Evolutionary conservation across 2,888 invertebrate species (phyloP).

Genomic region (Drosophila anomalipes): DNA sequence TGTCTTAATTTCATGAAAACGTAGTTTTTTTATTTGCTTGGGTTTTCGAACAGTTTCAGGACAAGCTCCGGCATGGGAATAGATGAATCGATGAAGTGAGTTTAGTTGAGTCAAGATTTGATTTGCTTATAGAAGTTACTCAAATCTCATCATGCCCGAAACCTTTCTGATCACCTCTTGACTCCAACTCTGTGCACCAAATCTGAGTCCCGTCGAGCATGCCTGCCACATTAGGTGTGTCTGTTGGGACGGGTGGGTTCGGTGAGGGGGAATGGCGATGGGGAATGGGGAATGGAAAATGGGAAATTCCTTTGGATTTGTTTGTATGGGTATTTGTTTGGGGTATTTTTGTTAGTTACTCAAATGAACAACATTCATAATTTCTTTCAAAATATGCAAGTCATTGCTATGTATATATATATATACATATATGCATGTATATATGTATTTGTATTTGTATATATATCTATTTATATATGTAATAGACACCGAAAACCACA

Average conservation of each 20-base stretch:
- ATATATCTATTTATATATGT: constrained; percentile 64
- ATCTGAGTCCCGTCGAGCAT: constrained; percentile 7
- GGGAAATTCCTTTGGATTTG: constrained; percentile 56
- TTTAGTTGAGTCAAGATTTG: constrained; percentile 18
- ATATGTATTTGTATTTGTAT: constrained; percentile 56
- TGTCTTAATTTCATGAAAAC: constrained; percentile 82
- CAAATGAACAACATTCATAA: constrained; percentile 76
- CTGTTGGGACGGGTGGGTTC: constrained; percentile 8
- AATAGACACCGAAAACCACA: constrained; percentile 82
- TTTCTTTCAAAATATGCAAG: constrained; percentile 60
- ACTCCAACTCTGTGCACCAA: background rate
- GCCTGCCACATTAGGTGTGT: constrained; percentile 4
- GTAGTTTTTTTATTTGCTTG: constrained; percentile 55
- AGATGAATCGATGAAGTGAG: constrained; percentile 4
- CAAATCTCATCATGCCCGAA: constrained; percentile 29
- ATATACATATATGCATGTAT: constrained; percentile 39
- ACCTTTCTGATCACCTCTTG: constrained; percentile 33
- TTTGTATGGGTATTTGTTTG: constrained; percentile 38
- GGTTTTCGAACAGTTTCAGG: constrained; percentile 23
- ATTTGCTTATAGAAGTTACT: constrained; percentile 11
- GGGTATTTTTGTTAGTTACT: constrained; percentile 56
- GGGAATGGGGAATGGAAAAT: background rate
- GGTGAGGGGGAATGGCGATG: constrained; percentile 10
- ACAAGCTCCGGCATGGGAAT: constrained; percentile 5
- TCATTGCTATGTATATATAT: constrained; percentile 47